Evolutionary conservation across 2,797 vertebrate species (phyloP).

Genomic region (Loris lydekkerianus): DNA sequence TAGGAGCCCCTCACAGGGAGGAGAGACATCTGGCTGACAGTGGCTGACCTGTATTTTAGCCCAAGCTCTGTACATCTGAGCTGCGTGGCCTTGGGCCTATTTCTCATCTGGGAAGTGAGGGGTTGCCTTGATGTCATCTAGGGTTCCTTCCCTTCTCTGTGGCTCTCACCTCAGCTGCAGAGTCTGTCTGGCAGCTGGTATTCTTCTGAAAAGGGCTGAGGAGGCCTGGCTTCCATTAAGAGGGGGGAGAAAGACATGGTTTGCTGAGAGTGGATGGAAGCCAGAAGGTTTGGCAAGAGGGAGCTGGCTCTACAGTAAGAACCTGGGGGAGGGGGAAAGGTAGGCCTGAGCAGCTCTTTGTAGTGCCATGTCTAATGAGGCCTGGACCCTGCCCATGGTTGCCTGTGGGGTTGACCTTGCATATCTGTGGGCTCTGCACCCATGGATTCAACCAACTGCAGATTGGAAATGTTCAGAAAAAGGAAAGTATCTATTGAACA

Average conservation of each 20-base stretch:
- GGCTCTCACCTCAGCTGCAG: background rate
- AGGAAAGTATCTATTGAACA: background rate
- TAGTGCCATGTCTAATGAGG: background rate
- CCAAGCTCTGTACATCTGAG: background rate
- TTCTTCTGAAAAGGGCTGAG: background rate
- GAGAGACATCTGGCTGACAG: background rate
- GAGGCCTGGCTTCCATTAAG: background rate
- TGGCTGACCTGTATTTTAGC: no score
- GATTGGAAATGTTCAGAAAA: background rate
- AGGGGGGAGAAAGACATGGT: background rate
- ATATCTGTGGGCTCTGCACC: background rate
- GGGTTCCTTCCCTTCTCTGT: background rate
- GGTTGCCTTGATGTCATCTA: background rate
- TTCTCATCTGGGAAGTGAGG: background rate
- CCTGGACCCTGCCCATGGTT: fast-evolving
- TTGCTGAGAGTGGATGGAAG: background rate
- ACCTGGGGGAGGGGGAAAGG: background rate
- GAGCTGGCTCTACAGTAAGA: background rate
- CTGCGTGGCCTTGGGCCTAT: no score
- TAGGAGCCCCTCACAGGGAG: background rate
- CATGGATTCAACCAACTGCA: background rate
- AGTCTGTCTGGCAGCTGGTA: background rate
- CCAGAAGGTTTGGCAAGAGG: background rate
- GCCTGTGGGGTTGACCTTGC: fast-evolving
- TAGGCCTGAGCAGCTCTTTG: background rate